These are phyloP conservation scores for Brienomyrus brachyistius DNA, from an alignment of 2,113 vertebrate species.

Conservation along the genomic window DNA sequence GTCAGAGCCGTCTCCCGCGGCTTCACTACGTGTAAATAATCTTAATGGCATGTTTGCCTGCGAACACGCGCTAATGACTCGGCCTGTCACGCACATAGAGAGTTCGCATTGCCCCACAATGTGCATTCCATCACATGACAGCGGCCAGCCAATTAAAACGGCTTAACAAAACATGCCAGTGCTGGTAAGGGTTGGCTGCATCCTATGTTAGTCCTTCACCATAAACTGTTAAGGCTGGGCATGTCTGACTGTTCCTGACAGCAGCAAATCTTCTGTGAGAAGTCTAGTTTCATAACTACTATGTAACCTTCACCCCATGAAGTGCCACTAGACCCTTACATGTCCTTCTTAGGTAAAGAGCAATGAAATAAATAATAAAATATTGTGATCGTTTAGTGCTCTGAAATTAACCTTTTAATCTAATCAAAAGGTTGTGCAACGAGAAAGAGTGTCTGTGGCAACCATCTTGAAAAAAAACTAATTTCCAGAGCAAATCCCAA, in stretches of 20 bases:
- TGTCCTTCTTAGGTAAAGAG: not conserved
- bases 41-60: not conserved
- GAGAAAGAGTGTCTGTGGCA: not conserved
- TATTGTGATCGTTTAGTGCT: not conserved
- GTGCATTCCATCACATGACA: not conserved
- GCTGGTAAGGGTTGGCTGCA: not conserved
- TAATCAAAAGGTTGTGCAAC: not conserved
- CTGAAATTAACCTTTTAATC: not conserved
- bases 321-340: not conserved
- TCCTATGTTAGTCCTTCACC: not conserved
- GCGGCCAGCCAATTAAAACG: not conserved
- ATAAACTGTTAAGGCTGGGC: not conserved
- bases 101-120: not conserved
- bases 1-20: not conserved
- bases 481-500: not conserved
- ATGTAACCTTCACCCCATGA: not conserved
- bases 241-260: not conserved
- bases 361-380: not conserved
- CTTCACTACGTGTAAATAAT: not conserved
- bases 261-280: not conserved
- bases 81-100: not conserved
- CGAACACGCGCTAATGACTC: constrained; percentile 4
- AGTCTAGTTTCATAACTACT: too few relatives aligned
- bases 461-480: not conserved
- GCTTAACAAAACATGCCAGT: not conserved